Percentiles rank a stretch among this genome's conserved stretches.
Conservation (phyloP, 30 jellyfish, hydroid and myxozoan genomes). For the Aurelia coerulea region DNA sequence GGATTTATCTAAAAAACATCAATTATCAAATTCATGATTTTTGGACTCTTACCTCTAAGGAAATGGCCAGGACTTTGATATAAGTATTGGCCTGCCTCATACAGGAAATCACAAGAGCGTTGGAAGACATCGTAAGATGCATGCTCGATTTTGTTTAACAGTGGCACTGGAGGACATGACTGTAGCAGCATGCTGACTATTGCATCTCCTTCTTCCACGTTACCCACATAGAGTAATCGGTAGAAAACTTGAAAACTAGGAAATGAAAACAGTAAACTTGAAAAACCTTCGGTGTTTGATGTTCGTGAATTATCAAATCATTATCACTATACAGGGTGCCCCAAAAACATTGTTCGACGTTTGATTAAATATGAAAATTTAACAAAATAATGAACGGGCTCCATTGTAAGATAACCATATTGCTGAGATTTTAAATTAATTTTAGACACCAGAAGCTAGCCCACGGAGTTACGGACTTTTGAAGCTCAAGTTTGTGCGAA, state of each 20-base stretch:
- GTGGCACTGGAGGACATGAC: constrained; percentile 62
- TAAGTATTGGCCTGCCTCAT: constrained; percentile 42
- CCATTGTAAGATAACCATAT: too few relatives aligned
- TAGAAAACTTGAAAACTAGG: constrained; percentile 60
- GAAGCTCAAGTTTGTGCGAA: too few relatives aligned
- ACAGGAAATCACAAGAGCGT: constrained; percentile 56
- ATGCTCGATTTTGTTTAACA: constrained; percentile 51
- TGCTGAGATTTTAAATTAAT: too few relatives aligned
- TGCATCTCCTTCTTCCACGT: constrained; percentile 42
- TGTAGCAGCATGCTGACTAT: constrained; percentile 33
- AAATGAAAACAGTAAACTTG: background rate
- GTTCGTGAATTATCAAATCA: background rate
- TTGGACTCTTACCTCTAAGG: constrained; percentile 33
- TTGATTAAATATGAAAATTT: too few relatives aligned
- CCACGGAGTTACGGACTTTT: too few relatives aligned
- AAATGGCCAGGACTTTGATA: constrained; percentile 78
- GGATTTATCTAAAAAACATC: too few relatives aligned
- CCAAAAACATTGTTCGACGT: too few relatives aligned
- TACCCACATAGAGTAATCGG: constrained; percentile 68
- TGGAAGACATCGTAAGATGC: constrained; percentile 71
- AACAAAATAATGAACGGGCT: too few relatives aligned
- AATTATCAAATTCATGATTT: too few relatives aligned
- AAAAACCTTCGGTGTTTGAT: background rate
- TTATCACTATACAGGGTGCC: too few relatives aligned
- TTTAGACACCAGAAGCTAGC: too few relatives aligned